A percentile compares a stretch with the other conserved stretches of the same genome.
Conservation (phyloP, 2,888 invertebrate genomes). For the Lasioglossum lativentre region DNA sequence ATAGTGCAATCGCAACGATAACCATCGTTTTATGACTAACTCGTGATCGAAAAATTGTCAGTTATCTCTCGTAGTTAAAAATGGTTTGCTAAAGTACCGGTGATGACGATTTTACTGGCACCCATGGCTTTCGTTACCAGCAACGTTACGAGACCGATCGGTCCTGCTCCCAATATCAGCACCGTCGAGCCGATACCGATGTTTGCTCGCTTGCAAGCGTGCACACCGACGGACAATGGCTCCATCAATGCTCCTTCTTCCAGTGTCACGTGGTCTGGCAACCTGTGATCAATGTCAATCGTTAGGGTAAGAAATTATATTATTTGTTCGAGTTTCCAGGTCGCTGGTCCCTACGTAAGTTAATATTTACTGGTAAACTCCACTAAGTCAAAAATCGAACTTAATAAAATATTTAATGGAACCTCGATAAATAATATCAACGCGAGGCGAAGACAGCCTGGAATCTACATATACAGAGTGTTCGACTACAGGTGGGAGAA, state of each 20-base stretch:
- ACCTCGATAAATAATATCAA: neutral
- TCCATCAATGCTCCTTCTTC: conserved; percentile 98
- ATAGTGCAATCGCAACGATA: neutral
- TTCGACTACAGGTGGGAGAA: no score
- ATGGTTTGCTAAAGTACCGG: conserved; percentile 86
- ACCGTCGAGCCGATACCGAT: conserved; percentile 90
- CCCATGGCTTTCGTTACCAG: conserved; percentile 94
- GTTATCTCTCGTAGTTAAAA: neutral
- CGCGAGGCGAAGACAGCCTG: neutral
- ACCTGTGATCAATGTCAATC: conserved; percentile 85
- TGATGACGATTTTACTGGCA: conserved; percentile 91
- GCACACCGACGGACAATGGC: conserved; percentile 96
- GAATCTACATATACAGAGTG: no score
- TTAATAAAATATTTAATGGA: neutral
- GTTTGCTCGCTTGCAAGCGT: conserved; percentile 94
- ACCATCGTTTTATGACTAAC: no score
- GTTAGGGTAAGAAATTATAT: neutral
- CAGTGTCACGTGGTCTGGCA: conserved; percentile 95
- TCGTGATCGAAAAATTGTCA: neutral
- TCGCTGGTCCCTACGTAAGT: no score
- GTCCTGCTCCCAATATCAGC: conserved; percentile 93
- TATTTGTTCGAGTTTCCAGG: neutral
- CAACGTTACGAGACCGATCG: conserved; percentile 94
- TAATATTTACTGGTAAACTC: no score
- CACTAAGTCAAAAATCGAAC: no score